Percentiles rank a stretch among this genome's conserved stretches.
Conservation (phyloP, 2,797 vertebrate genomes). For the Neosilurus mollespiculum region DNA sequence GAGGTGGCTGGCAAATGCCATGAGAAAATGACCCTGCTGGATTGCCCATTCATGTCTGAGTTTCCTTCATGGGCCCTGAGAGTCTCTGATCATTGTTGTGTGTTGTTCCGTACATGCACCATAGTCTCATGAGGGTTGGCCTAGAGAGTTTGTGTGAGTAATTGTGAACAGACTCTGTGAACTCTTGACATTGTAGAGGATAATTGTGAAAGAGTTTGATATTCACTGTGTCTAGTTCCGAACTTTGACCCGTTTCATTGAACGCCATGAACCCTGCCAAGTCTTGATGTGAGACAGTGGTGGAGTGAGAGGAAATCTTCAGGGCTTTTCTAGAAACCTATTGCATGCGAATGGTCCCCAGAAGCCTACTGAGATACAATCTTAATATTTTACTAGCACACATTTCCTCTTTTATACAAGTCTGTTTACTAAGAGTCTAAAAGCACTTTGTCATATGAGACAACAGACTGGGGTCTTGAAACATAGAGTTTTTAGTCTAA, state of each 20-base stretch:
- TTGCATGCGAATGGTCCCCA: constrained; percentile 55
- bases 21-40: constrained; percentile 35
- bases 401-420: constrained; percentile 26
- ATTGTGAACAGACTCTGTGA: constrained; percentile 54
- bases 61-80: constrained; percentile 27
- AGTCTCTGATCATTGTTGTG: constrained; percentile 31
- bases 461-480: constrained; percentile 4
- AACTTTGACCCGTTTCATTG: constrained; percentile 64
- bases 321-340: constrained; percentile 45
- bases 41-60: constrained; percentile 7
- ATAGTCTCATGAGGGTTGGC: constrained; percentile 39
- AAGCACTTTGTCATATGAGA: constrained; percentile 19
- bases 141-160: constrained; percentile 55
- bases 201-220: constrained; percentile 64
- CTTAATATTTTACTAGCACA: constrained; percentile 51
- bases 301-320: constrained; percentile 45
- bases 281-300: constrained; percentile 59
- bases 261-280: constrained; percentile 58
- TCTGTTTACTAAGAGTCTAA: constrained; percentile 16
- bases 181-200: constrained; percentile 60
- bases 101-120: constrained; percentile 29
- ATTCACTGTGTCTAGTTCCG: constrained; percentile 53
- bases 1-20: constrained; percentile 17
- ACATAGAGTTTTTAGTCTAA: not conserved
- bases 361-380: constrained; percentile 51